These are phyloP conservation scores for Drosophila multiciliata DNA, from an alignment of 2,888 invertebrate species.

Conservation along the genomic window DNA sequence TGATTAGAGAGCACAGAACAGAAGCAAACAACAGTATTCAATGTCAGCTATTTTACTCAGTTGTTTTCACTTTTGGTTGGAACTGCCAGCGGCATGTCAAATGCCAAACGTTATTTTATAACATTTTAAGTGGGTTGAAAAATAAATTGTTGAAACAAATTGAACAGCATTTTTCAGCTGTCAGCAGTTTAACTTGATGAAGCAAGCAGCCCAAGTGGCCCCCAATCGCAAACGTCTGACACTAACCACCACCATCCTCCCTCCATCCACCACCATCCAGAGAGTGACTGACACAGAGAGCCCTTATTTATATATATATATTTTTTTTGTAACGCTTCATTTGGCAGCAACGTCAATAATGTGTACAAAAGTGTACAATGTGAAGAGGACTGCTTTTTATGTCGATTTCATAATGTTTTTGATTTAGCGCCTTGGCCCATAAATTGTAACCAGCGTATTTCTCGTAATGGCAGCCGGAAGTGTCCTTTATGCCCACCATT, in stretches of 20 bases:
- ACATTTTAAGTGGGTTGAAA: conserved; percentile 47
- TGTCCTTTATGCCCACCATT: conserved; percentile 37
- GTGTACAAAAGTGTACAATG: conserved; percentile 52
- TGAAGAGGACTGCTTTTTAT: conserved; percentile 39
- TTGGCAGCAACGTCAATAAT: conserved; percentile 73
- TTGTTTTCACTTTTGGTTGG: conserved; percentile 38
- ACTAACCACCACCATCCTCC: conserved; percentile 2
- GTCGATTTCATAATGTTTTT: conserved; percentile 72
- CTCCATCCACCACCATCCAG: neutral
- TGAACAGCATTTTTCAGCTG: conserved; percentile 70
- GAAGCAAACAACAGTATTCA: conserved; percentile 30
- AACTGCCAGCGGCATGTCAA: conserved; percentile 42
- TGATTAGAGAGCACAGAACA: conserved; percentile 23
- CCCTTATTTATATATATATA: neutral
- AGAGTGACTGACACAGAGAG: conserved; percentile 10
- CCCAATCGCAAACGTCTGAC: conserved; percentile 1
- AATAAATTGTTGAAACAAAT: conserved; percentile 46
- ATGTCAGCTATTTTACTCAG: conserved; percentile 27
- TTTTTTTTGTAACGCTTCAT: conserved; percentile 54
- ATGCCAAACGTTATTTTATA: conserved; percentile 67
- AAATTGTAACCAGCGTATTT: conserved; percentile 43
- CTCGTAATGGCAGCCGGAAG: conserved; percentile 50
- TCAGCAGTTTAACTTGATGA: conserved; percentile 74
- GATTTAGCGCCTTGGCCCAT: conserved; percentile 53
- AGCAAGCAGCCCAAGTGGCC: conserved; percentile 25